Evolutionary conservation across 2,888 invertebrate species (phyloP).

Genomic region (Rhingia rostrata): DNA sequence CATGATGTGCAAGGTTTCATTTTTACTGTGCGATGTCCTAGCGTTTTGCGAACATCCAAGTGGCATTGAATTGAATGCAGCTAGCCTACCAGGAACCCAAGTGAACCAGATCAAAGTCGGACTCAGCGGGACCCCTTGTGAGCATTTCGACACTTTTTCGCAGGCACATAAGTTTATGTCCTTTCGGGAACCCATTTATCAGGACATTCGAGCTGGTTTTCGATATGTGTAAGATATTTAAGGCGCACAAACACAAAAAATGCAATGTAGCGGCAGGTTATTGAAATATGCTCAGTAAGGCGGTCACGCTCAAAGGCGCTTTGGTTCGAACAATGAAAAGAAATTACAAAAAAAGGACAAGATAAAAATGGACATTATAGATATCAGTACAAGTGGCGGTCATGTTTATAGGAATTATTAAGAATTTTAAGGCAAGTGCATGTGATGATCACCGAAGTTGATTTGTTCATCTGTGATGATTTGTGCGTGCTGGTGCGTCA

Average conservation of each 20-base stretch:
- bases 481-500: constrained; percentile 65
- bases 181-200: constrained; percentile 76
- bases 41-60: constrained; percentile 49
- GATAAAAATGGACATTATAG: constrained; percentile 69
- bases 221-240: constrained; percentile 59
- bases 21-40: constrained; percentile 42
- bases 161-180: constrained; percentile 69
- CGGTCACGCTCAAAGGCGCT: constrained; percentile 74
- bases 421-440: constrained; percentile 68
- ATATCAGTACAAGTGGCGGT: constrained; percentile 72
- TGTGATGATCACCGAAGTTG: constrained; percentile 54
- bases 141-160: constrained; percentile 79
- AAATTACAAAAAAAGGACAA: constrained; percentile 58
- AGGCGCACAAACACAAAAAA: constrained; percentile 49
- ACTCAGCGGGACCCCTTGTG: constrained; percentile 78
- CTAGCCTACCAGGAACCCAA: constrained; percentile 75
- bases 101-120: constrained; percentile 77
- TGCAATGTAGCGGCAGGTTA: constrained; percentile 51
- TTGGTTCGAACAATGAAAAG: constrained; percentile 57
- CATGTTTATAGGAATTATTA: constrained; percentile 70
- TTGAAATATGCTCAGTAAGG: constrained; percentile 57
- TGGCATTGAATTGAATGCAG: constrained; percentile 74
- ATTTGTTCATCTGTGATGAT: constrained; percentile 66
- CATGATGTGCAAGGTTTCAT: constrained; percentile 29
- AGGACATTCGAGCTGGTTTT: constrained; percentile 74